Evolutionary conservation across 2,888 invertebrate genomes (phyloP).

Genomic region (Lypha dubia): DNA sequence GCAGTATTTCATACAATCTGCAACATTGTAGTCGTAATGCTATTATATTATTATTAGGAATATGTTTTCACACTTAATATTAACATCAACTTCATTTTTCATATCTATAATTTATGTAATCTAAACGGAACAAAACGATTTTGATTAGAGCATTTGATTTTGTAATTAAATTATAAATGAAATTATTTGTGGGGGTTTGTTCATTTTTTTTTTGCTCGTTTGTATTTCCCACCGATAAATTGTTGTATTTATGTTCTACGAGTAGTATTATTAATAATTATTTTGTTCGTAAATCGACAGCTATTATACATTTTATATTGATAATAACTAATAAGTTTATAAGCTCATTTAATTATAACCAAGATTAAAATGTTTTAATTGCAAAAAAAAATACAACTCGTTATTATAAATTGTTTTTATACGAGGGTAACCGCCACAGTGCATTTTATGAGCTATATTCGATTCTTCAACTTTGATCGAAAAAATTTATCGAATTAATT

Average conservation of each 20-base stretch:
- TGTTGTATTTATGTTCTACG: slow-evolving; percentile 13
- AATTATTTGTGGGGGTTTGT: not conserved
- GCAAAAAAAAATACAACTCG: not conserved
- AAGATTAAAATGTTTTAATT: slow-evolving; percentile 40
- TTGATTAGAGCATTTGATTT: slow-evolving; percentile 10
- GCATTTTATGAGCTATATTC: no score
- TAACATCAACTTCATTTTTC: slow-evolving; percentile 1
- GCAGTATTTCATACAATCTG: not conserved
- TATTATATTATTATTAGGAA: slow-evolving; percentile 27
- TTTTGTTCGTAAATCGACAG: slow-evolving; percentile 14
- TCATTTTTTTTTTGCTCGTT: not conserved
- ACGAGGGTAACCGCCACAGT: slow-evolving; percentile 8
- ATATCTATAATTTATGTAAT: not conserved
- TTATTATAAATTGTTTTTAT: not conserved
- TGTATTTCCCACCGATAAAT: not conserved
- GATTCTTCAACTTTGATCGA: no score
- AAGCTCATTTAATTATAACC: slow-evolving; percentile 23
- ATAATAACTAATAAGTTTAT: slow-evolving; percentile 20
- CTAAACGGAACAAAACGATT: slow-evolving; percentile 19
- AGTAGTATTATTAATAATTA: slow-evolving; percentile 18
- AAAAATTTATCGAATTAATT: no score
- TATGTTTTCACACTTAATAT: slow-evolving; percentile 36
- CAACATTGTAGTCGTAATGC: slow-evolving; percentile 10
- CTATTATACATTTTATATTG: slow-evolving; percentile 9
- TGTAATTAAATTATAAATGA: not conserved